Conservation (phyloP, 1,140 invertebrate genomes). For the Samia ricini region DNA sequence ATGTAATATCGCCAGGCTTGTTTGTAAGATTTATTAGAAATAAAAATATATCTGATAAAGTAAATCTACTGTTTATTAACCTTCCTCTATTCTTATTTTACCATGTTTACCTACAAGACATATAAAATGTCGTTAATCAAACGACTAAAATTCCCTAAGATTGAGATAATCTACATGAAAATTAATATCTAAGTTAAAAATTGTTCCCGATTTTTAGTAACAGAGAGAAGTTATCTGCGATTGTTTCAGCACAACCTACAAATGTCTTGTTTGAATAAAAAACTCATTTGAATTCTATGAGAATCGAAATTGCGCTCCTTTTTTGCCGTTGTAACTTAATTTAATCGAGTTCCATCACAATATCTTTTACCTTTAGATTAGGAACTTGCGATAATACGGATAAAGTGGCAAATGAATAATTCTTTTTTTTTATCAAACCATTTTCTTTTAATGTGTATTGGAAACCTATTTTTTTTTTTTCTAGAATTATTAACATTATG, state of each 20-base stretch:
- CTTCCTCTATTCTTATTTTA: not conserved
- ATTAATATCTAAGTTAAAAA: not conserved
- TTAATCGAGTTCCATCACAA: constrained; percentile 72
- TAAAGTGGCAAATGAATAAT: constrained; percentile 25
- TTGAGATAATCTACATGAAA: not conserved
- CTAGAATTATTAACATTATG: no score
- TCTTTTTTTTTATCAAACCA: not conserved
- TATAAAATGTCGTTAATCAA: no score
- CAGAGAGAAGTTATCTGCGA: not conserved
- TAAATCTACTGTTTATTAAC: not conserved
- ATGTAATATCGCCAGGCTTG: constrained; percentile 39
- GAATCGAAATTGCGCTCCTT: constrained; percentile 74
- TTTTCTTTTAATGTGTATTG: not conserved
- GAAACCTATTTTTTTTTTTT: not conserved
- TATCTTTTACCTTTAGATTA: constrained; percentile 60
- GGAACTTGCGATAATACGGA: constrained; percentile 33
- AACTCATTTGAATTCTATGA: constrained; percentile 76
- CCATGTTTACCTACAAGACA: no score
- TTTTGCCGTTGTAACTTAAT: constrained; percentile 74
- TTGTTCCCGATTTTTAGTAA: not conserved
- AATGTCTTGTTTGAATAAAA: constrained; percentile 72
- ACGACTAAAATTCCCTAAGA: no score
- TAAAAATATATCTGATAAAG: constrained; percentile 15
- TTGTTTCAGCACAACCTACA: constrained; percentile 61
- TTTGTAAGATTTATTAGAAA: constrained; percentile 37